These are phyloP conservation scores for Diabrotica undecimpunctata DNA, from an alignment of 1,140 invertebrate genomes.

Conservation along the genomic window DNA sequence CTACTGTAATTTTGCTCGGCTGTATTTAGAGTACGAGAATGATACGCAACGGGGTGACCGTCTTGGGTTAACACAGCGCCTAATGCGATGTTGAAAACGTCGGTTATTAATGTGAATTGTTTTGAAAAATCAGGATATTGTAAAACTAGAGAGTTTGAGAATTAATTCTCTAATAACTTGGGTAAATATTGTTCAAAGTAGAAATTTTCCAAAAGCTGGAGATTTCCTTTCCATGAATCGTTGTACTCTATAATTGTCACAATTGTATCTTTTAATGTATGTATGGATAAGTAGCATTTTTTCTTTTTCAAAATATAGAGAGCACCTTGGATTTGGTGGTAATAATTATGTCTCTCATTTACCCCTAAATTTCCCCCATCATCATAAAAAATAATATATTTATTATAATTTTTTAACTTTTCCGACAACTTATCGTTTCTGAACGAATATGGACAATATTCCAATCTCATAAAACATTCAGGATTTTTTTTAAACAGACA, in stretches of 20 bases:
- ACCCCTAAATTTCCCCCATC: neutral
- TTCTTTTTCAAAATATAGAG: conserved; percentile 20
- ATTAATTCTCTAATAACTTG: neutral
- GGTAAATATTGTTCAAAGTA: conserved; percentile 19
- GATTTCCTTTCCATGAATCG: conserved; percentile 19
- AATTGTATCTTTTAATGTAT: conserved; percentile 20
- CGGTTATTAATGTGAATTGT: too few species aligned
- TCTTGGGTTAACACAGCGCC: too few species aligned
- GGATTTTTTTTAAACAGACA: too few species aligned
- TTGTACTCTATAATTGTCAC: conserved; percentile 12
- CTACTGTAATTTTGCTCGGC: too few species aligned
- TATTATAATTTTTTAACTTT: conserved; percentile 22
- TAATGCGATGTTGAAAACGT: too few species aligned
- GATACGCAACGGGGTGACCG: too few species aligned
- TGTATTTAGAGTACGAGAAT: too few species aligned
- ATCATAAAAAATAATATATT: conserved; percentile 26
- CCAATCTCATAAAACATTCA: too few species aligned
- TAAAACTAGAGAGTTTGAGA: too few species aligned
- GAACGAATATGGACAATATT: conserved; percentile 32
- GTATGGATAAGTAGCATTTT: conserved; percentile 25
- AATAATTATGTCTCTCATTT: neutral
- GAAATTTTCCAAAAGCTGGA: conserved; percentile 21
- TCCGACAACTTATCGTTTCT: conserved; percentile 23
- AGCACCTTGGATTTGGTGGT: conserved; percentile 28
- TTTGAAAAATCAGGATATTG: too few species aligned